Base-by-base conservation (phyloP, 2,113 vertebrate species). In the Paralichthys olivaceus region DNA sequence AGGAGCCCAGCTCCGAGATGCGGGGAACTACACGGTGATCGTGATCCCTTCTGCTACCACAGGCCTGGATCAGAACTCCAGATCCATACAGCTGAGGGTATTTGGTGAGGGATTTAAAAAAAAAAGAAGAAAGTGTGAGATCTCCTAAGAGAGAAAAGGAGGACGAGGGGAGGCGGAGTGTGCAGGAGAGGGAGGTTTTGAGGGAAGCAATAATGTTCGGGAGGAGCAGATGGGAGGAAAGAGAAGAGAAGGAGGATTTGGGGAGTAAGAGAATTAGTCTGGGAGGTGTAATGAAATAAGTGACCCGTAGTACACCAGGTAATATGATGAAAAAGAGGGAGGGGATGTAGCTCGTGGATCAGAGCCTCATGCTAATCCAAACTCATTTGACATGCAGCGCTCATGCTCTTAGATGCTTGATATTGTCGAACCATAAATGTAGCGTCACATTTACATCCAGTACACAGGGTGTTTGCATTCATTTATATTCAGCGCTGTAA, bases 221-320 rank as follows among this genome's bases (percentile, higher is more conserved):
- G 74, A 72, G 78, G 76, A 82, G 77, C 65, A 74, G 61, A 60
- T 64, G 40, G 37, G 56, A 77, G 28, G 45, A 43, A 72, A 85
- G 53, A 77, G 60, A 74, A 70, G 43, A 78, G 64, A 79, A 65
- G 79, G 68, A 83, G 81, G 56, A 68, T 81, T 72, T 62, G 8
- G 61, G 69, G 62, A 83, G 73, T 84, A 60, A 67, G 70, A 80
- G 77, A 87, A 84, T 90, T 88, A 86, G 76, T 74, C 84, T 79
- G 87, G 78, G 87, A 87, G 85, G 84, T 85, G 22, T 89, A 90
- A 92, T 91, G 82, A 91, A 91, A 90, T 86, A 87, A 89, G 83
- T 90, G 91, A 91, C 90, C 90, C 84, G 76, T 79, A 72, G 87
- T 77, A 56, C 63, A 78, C 12, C 53, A 85, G 75, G 80, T 81